phyloP scores from a whole-genome alignment of 2,113 vertebrate genomes.

The Scomber japonicus region DNA sequence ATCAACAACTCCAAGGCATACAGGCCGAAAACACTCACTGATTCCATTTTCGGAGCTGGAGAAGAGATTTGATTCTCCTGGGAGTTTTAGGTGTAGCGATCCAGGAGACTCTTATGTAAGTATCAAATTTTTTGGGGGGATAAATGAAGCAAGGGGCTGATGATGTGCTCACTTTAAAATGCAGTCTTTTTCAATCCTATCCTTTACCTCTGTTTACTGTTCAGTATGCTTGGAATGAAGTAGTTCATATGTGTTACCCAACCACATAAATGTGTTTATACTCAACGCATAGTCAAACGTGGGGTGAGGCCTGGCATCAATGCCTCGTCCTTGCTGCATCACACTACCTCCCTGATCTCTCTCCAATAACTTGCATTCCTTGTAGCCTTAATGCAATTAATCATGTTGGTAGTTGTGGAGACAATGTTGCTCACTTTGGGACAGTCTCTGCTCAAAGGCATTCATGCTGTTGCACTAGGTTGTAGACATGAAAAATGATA shows the following conservation, averaged over 20 bases:
- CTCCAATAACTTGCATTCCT: not conserved
- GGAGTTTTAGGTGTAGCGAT: constrained; percentile 37
- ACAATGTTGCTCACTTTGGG: not conserved
- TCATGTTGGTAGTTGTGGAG: too few species aligned
- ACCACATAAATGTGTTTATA: not conserved
- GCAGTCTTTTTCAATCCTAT: not conserved
- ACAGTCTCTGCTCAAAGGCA: not conserved
- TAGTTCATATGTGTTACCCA: too few species aligned
- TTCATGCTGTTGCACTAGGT: not conserved
- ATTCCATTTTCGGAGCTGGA: constrained; percentile 40
- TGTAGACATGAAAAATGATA: too few species aligned
- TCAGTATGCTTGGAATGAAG: not conserved
- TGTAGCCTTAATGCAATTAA: not conserved
- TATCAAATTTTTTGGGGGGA: constrained; percentile 18
- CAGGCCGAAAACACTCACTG: constrained; percentile 31
- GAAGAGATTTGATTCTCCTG: constrained; percentile 49
- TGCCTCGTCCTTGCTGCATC: not conserved
- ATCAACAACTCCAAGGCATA: constrained; percentile 18
- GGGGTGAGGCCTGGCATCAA: too few species aligned
- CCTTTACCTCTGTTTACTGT: not conserved
- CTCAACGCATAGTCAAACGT: too few species aligned
- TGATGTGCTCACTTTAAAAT: constrained; percentile 8
- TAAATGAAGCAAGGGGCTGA: constrained; percentile 3
- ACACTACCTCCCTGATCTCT: not conserved
- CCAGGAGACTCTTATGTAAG: constrained; percentile 63